Base-by-base conservation (phyloP, 2,113 vertebrate species). In the Aphelocoma coerulescens region DNA sequence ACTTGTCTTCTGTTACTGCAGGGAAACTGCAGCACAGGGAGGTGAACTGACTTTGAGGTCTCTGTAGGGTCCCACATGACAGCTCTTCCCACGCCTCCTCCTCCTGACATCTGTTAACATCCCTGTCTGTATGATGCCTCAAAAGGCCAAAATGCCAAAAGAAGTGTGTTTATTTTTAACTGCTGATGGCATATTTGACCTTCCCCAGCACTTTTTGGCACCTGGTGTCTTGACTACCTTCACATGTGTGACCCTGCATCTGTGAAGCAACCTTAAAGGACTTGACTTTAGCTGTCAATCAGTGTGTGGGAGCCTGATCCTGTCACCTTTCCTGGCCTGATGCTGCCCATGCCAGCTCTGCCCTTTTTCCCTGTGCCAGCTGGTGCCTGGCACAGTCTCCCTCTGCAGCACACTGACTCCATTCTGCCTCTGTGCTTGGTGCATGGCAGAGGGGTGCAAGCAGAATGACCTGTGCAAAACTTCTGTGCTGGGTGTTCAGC, bases 141-240 rank as follows among this genome's bases (percentile, higher is more conserved):
- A 91, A 82, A 85, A 96, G 77, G 84, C 84, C 73, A 74, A 83
- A 92, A 87, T 73, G 66, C 58, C 58, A 37, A 2, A 86, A 74
- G 26, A 84, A 44, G 13, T 55, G 58, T 91, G 79, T 90, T 51
- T 92, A 77, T 22, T 83, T 93, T 90, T 54, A 54, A 69, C 41
- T 7, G 6, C 9, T 62, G 67, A 46, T 88, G 75, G 82, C 74
- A 72, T 61, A 48, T 94, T 89, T 96, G 81, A 93, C 77, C 81
- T 95, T 78, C 65, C 52, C 16, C 33, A 32, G 69, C 14, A 23
- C 52, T 91, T 91, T 91, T 7, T 85, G 87, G 52, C 85, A 91
- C 71, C 78, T 88, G 66, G 58, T 57, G 37, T 28, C 78, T 90
- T 95, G 75, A 90, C 92, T 85, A 73, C 46, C 91, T 94, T 94